Conservation (phyloP, 2,888 invertebrate species). For the Diabrotica balteata region DNA sequence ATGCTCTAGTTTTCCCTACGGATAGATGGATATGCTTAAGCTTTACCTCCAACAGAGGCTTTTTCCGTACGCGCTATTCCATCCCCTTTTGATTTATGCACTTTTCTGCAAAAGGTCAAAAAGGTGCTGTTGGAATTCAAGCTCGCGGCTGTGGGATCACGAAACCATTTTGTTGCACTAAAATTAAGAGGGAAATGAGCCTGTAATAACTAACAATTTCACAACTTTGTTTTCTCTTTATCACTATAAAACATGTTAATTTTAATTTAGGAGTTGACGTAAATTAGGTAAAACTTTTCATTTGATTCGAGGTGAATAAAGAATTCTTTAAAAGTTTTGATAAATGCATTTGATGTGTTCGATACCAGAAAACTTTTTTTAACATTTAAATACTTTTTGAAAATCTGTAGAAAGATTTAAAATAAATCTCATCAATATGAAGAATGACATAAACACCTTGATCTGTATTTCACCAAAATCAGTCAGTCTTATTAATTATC, state of each 20-base stretch:
- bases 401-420: too few relatives aligned
- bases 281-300: conserved; percentile 8
- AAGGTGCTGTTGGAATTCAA: conserved; percentile 48
- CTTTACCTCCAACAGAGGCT: conserved; percentile 40
- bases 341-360: background rate
- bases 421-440: too few relatives aligned
- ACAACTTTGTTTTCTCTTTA: conserved; percentile 39
- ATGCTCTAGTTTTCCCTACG: conserved; percentile 23
- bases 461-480: too few relatives aligned
- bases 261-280: conserved; percentile 30
- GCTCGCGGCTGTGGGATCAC: conserved; percentile 45
- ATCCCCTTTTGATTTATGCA: conserved; percentile 57
- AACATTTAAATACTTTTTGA: too few relatives aligned
- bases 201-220: conserved; percentile 51
- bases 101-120: conserved; percentile 58
- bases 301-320: background rate
- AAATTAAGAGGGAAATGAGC: conserved; percentile 59
- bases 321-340: background rate
- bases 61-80: conserved; percentile 36
- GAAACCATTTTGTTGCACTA: conserved; percentile 59
- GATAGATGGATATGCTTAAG: conserved; percentile 40
- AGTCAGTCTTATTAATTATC: too few relatives aligned
- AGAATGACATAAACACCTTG: too few relatives aligned
- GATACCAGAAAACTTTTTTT: too few relatives aligned
- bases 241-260: conserved; percentile 47